Conservation (phyloP, 2,113 vertebrate species). For the mouse (Mus musculus) region DNA sequence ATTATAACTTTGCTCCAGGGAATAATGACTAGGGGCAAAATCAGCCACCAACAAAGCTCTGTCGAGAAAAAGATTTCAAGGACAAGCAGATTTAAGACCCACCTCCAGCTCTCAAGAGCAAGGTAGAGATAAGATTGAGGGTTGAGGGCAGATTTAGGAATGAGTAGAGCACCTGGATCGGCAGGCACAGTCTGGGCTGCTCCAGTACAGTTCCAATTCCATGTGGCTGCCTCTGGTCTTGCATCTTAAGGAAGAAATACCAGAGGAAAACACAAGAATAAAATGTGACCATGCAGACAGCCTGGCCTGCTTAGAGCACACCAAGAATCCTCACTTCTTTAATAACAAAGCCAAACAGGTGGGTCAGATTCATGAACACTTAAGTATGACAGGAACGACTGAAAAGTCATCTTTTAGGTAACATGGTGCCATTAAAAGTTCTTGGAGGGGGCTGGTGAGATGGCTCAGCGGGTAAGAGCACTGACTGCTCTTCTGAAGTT, state of each 20-base stretch:
- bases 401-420: not conserved
- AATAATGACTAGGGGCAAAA: not conserved
- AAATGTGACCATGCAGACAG: not conserved
- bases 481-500: no score
- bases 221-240: not conserved
- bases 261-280: not conserved
- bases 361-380: not conserved
- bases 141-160: not conserved
- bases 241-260: not conserved
- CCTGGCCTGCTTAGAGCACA: not conserved
- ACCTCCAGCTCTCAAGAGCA: slow-evolving; percentile 6
- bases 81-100: not conserved
- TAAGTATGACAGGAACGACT: not conserved
- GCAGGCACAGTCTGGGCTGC: not conserved
- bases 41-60: not conserved
- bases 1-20: not conserved
- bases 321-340: not conserved
- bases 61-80: not conserved
- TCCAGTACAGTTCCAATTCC: not conserved
- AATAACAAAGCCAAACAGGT: not conserved
- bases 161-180: not conserved
- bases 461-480: no score
- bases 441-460: not conserved
- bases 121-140: not conserved
- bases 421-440: not conserved